Percentiles rank a stretch among this genome's conserved stretches.
Conservation (phyloP, 1,140 invertebrate species). For the Scaptodrosophila lebanonensis region DNA sequence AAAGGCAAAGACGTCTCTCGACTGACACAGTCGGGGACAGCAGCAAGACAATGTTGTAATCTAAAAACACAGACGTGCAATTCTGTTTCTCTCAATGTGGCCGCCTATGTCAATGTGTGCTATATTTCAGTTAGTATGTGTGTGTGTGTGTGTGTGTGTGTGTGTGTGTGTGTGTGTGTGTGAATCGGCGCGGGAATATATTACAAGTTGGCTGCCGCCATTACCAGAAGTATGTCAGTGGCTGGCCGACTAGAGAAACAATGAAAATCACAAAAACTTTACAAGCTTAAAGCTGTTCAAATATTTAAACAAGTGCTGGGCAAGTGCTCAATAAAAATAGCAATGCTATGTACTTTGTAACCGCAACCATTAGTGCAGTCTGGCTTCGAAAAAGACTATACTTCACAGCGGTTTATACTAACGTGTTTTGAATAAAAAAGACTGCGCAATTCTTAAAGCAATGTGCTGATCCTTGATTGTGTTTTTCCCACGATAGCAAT, state of each 20-base stretch:
- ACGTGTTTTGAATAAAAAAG: too few species aligned
- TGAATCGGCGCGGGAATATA: slow-evolving; percentile 68
- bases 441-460: too few species aligned
- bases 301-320: slow-evolving; percentile 32
- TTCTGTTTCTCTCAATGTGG: slow-evolving; percentile 33
- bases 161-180: slow-evolving; percentile 12
- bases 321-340: background rate
- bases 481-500: too few species aligned
- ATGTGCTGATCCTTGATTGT: too few species aligned
- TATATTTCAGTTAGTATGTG: too few species aligned
- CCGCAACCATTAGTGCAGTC: too few species aligned
- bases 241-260: slow-evolving; percentile 20
- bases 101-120: too few species aligned
- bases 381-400: too few species aligned
- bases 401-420: too few species aligned
- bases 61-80: slow-evolving; percentile 69
- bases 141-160: background rate
- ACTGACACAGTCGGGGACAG: too few species aligned
- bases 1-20: too few species aligned
- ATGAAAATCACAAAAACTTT: background rate
- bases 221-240: slow-evolving; percentile 67
- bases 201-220: slow-evolving; percentile 68
- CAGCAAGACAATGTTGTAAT: slow-evolving; percentile 64
- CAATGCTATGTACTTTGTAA: too few species aligned
- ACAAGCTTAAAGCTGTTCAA: slow-evolving; percentile 28